Conservation (phyloP, 2,888 invertebrate genomes). For the Congeria kusceri region DNA sequence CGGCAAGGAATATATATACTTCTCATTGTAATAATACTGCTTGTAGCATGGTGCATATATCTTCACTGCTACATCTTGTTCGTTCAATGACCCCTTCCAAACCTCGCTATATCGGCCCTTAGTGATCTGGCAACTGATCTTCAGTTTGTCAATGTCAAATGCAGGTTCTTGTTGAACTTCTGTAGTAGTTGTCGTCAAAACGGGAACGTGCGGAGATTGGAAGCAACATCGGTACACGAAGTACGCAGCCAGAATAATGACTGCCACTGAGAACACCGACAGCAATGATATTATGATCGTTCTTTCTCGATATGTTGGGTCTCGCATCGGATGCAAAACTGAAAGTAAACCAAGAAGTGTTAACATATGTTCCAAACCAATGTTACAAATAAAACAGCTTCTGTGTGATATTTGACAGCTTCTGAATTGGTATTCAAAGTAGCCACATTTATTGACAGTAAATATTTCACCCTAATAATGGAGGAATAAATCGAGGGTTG, state of each 20-base stretch:
- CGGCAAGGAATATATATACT: constrained; percentile 93
- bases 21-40: constrained; percentile 94
- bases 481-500: no score
- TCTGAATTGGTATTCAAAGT: no score
- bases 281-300: constrained; percentile 82
- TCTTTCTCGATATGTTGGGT: constrained; percentile 75
- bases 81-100: constrained; percentile 92
- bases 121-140: constrained; percentile 89
- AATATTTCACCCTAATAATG: no score
- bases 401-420: no score
- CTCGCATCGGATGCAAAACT: constrained; percentile 62
- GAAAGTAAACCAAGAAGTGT: constrained; percentile 42
- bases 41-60: constrained; percentile 92
- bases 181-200: constrained; percentile 60
- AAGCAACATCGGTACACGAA: constrained; percentile 76
- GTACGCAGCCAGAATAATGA: constrained; percentile 76
- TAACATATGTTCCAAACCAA: not conserved
- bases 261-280: constrained; percentile 79
- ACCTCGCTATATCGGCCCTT: constrained; percentile 82
- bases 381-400: no score
- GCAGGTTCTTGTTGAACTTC: constrained; percentile 85
- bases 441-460: no score
- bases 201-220: constrained; percentile 60
- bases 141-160: constrained; percentile 91
- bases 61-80: constrained; percentile 94